Evolutionary conservation across 2,888 invertebrate genomes (phyloP), one percentile per base, ranked within the genome.

Genomic region (Hypomecis punctinalis): DNA sequence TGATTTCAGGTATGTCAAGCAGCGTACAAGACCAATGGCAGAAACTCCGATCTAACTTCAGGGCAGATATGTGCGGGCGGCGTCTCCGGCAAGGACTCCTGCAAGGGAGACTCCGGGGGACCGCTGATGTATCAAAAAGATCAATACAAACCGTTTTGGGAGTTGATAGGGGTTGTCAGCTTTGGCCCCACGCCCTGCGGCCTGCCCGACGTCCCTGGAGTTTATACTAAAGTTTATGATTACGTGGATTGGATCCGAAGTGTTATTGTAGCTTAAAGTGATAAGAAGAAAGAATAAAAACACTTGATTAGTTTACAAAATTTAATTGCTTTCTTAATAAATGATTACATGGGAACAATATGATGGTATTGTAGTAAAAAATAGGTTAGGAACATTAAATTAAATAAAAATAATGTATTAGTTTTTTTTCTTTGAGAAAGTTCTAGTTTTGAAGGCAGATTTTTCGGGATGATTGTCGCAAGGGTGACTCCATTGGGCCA

Each of bases 71-170:
- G 95, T 77, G 95, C 95, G 0, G 95, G 95, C 0, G 95, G 95
- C 0, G 81, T 84, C 45, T 77, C 75, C 10, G 93, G 92, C 5
- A 90, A 89, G 72, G 95, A 95, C 76, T 94, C 95, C 0, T 95
- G 95, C 75, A 81, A 88, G 39, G 95, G 95, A 0, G 95, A 95
- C 73, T 94, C 94, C 42, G 95, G 95, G 0, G 95, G 95, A 0
- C 95, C 95, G 0, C 85, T 95, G n/a, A 95, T 95, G 93, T 78
- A 78, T 11, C 3, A 0, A 6, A 6, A 7, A 9, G 5, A 9
- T 40, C 7, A n/a, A 3, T 0, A 10, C 6, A n/a, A 55, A 79
- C 35, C 70, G 66, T 5, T 35, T 0, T 76, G 79, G 10, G 90
- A 88, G 37, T 75, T 77, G 0, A 11, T 79, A 0, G 95, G 95